Percentiles rank a stretch among this genome's conserved stretches.
Conservation (phyloP, 2,113 vertebrate species). For the Patagioenas fasciata region DNA sequence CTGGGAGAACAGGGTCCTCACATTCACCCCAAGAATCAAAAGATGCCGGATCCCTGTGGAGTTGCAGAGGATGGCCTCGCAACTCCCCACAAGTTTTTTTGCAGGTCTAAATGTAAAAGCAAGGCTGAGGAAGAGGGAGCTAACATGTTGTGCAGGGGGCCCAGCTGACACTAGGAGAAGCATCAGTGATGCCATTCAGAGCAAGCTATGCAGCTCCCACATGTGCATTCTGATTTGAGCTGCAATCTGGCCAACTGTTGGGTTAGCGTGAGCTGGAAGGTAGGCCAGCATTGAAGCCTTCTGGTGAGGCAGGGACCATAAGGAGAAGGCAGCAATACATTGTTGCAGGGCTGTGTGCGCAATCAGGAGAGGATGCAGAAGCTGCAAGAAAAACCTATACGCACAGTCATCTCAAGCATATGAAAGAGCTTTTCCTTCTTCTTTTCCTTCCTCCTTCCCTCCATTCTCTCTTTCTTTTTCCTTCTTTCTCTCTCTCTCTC, state of each 20-base stretch:
- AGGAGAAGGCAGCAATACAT: neutral
- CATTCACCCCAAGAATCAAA: neutral
- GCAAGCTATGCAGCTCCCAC: neutral
- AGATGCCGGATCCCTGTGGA: neutral
- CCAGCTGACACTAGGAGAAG: neutral
- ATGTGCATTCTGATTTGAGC: neutral
- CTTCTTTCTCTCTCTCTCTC: fast-evolving
- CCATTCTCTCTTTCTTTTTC: neutral
- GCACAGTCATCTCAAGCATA: neutral
- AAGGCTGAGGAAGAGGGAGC: neutral
- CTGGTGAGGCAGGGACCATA: neutral
- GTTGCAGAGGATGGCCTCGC: neutral
- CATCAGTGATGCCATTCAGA: neutral
- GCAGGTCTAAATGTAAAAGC: neutral
- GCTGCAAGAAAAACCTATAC: neutral
- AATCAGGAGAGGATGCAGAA: neutral
- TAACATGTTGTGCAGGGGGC: neutral
- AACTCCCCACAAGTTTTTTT: neutral
- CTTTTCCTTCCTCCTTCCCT: no score
- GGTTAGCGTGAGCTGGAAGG: neutral
- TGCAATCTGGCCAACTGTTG: neutral
- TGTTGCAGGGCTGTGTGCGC: neutral
- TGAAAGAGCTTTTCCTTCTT: neutral
- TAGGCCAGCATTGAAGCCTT: neutral
- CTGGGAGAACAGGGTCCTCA: neutral